Conservation (phyloP, 2,888 invertebrate species). For the Drosophila seclusa region DNA sequence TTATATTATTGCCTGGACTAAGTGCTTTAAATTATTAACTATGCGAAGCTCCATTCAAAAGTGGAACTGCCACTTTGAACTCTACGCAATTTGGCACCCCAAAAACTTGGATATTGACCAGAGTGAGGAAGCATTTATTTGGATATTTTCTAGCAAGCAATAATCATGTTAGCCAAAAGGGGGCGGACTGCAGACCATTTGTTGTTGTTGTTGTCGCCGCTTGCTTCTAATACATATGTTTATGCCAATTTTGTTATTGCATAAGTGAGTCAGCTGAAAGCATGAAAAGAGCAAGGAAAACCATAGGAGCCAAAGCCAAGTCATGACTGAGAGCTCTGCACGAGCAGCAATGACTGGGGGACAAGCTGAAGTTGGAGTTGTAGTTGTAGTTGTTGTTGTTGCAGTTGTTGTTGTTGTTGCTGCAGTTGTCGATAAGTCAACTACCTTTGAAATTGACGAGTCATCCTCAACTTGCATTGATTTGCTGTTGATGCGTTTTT, state of each 20-base stretch:
- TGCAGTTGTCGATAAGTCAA: constrained; percentile 41
- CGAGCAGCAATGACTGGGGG: background rate
- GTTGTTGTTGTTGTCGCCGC: constrained; percentile 36
- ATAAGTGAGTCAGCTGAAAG: constrained; percentile 76
- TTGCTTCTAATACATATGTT: constrained; percentile 70
- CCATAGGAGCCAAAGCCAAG: background rate
- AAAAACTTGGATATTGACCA: constrained; percentile 34
- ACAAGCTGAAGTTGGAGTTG: constrained; percentile 21
- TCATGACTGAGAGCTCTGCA: constrained; percentile 11
- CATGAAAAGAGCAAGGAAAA: constrained; percentile 2
- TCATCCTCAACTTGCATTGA: constrained; percentile 69
- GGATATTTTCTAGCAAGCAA: constrained; percentile 23
- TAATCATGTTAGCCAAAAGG: constrained; percentile 26
- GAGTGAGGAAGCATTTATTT: constrained; percentile 62
- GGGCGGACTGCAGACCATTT: constrained; percentile 27
- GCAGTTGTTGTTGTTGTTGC: background rate
- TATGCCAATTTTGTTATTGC: constrained; percentile 76
- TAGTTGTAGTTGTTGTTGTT: background rate
- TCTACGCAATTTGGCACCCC: constrained; percentile 1
- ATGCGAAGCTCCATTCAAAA: background rate
- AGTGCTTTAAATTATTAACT: background rate
- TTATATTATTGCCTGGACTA: background rate
- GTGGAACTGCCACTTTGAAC: background rate
- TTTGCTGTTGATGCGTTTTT: constrained; percentile 52
- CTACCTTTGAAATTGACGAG: constrained; percentile 47